Evolutionary conservation across 2,888 invertebrate species (phyloP), one percentile per base, ranked within the genome.

Genomic region (Campopleginae sp.): DNA sequence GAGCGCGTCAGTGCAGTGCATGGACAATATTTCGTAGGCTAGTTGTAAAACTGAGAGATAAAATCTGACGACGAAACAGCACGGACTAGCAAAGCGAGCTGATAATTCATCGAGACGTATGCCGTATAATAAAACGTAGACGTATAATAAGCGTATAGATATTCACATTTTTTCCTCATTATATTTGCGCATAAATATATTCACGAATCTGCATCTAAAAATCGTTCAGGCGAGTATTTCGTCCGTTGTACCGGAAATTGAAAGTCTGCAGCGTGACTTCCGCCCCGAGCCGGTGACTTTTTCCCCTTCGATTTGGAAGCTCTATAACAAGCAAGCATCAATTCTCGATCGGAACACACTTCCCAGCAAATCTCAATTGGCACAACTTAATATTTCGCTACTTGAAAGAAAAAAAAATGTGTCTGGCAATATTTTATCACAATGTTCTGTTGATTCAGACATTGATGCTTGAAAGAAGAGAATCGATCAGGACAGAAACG

Each of bases 181-280:
- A 58, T 33, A 46, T 70, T 23, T 70, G 48, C 42, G 66, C 10
- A 42, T 48, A 38, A 27, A 77, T 68, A 66, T 68, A 14, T 54
- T 8, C 12, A 54, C 33, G n/a, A 31, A 54, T 54, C 8, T 54
- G 14, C 23, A 54, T 19, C 14, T 23, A 72, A 75, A 70, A 46
- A 79, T 80, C 79, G 75, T n/a, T 23, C 38, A 8, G 17, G 65
- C 38, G 38, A 38, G 72, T 78, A 78, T 74, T 70, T 44, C 70
- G 65, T 75, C 71, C 61, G 42, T 86, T 84, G 83, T 88, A 75
- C 91, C 91, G 92, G 92, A 92, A 92, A 92, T 92, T 92, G 92
- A 92, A 92, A 91, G 90, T 91, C 91, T 87, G 90, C 88, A 88
- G 90, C 91, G 91, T 91, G 92, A 91, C 90, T 90, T 91, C 90